Evolutionary conservation across 2,888 invertebrate genomes (phyloP), one percentile per base, ranked within the genome.

Genomic region (Amaurobius ferox): DNA sequence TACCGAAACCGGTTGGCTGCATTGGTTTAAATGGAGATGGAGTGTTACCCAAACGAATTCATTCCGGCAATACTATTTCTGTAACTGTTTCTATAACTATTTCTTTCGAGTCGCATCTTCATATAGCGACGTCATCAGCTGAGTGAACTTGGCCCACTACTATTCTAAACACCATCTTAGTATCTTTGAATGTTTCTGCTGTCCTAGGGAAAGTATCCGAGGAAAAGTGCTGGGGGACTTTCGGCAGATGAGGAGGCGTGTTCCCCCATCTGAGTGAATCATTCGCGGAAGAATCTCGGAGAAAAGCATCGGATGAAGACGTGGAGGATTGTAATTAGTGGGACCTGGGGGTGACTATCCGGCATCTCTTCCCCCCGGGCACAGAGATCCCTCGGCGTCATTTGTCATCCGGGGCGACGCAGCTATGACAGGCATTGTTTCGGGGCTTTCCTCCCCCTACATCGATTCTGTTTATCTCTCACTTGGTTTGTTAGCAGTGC

Each of bases 381-480:
- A 44, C 29, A 28, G 35, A 44, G 66, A 48, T 71, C 83, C 77
- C 55, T 48, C 30, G 66, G 55, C 79, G 78, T 79, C 85, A 86
- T 86, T 86, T 86, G 85, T 86, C 85, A 86, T 86, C 73, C 85
- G 40, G 61, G 85, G 28, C 55, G 61, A 72, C 48, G 62, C 78
- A 77, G 68, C 78, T 79, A 79, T 86, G 85, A 86, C 85, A 86
- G 85, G 67, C 79, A 86, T 86, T 86, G 85, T 86, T 79, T 86
- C 78, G 32, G 68, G 26, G 40, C 39, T 40, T 40, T 28, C 39
- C 80, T 68, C 35, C 30, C 71, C 40, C 35, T 55, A 11, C 80
- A 80, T 85, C 77, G 83, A 85, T 85, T 85, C 72, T 62, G 83
- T 72, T 85, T 77, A 77, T 85, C 81, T 81, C 73, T 66, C 70